A percentile compares a stretch with the other conserved stretches of the same genome.
phyloP scores from a whole-genome alignment of 2,113 vertebrate genomes.

The Mirza zaza region DNA sequence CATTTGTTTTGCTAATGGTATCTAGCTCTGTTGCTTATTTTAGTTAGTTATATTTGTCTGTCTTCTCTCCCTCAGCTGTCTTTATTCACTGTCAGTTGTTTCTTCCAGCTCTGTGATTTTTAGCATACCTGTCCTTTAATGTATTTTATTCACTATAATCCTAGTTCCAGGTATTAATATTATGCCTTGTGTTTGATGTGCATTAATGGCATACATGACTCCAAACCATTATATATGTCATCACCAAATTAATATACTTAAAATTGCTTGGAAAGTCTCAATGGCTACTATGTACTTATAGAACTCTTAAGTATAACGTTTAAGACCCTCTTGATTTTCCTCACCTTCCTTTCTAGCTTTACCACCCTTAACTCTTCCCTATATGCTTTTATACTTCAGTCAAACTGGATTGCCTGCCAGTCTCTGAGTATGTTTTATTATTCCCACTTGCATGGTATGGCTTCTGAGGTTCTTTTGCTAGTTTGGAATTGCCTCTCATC shows the following conservation, averaged over 20 bases:
- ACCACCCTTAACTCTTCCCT: background rate
- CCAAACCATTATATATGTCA: background rate
- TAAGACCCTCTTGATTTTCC: background rate
- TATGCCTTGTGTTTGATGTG: background rate
- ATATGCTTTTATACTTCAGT: background rate
- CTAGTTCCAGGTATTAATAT: background rate
- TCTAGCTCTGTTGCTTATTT: background rate
- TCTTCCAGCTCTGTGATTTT: background rate
- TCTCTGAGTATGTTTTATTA: background rate
- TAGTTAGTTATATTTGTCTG: background rate
- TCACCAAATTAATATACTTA: background rate
- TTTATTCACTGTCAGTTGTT: background rate
- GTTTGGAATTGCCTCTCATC: background rate
- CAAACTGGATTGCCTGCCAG: background rate
- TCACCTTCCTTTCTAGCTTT: background rate
- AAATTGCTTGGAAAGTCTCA: background rate
- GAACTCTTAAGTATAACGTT: background rate
- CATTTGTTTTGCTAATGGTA: background rate
- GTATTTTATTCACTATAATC: background rate
- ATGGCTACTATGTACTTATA: background rate
- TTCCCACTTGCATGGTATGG: background rate
- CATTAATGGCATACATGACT: background rate
- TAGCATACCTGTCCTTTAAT: background rate
- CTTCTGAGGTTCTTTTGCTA: background rate
- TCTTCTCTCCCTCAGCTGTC: background rate